These are phyloP conservation scores for Rhagoletis pomonella DNA, from an alignment of 1,140 invertebrate species.

Conservation along the genomic window DNA sequence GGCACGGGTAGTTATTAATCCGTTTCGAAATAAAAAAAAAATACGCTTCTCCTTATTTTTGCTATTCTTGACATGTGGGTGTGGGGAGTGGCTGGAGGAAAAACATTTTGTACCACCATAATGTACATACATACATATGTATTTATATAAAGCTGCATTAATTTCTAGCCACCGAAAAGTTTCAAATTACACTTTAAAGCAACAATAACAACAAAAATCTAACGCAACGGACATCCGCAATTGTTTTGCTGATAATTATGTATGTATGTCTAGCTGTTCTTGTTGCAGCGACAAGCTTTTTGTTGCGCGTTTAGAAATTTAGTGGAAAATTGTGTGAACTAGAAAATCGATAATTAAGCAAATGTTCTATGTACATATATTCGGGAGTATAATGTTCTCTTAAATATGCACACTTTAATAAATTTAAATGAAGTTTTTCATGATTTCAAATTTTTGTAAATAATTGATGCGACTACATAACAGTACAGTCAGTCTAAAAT, in stretches of 20 bases:
- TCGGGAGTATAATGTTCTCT: too few species aligned
- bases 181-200: slow-evolving; percentile 23
- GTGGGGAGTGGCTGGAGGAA: too few species aligned
- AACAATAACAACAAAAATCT: slow-evolving; percentile 11
- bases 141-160: not conserved
- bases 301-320: not conserved
- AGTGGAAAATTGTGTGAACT: not conserved
- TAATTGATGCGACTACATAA: too few species aligned
- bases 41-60: too few species aligned
- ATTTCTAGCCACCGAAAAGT: not conserved
- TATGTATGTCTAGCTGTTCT: slow-evolving; percentile 28
- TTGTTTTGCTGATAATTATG: slow-evolving; percentile 8
- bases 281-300: not conserved
- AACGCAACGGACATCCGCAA: slow-evolving; percentile 14
- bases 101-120: too few species aligned
- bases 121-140: not conserved
- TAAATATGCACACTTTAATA: too few species aligned
- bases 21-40: too few species aligned
- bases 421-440: too few species aligned
- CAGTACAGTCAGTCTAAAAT: too few species aligned
- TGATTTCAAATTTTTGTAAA: too few species aligned
- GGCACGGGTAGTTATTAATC: too few species aligned
- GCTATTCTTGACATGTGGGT: too few species aligned
- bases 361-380: not conserved
- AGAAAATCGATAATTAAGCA: slow-evolving; percentile 31